Conservation (phyloP, 2,113 vertebrate genomes). For the Orycteropus afer region DNA sequence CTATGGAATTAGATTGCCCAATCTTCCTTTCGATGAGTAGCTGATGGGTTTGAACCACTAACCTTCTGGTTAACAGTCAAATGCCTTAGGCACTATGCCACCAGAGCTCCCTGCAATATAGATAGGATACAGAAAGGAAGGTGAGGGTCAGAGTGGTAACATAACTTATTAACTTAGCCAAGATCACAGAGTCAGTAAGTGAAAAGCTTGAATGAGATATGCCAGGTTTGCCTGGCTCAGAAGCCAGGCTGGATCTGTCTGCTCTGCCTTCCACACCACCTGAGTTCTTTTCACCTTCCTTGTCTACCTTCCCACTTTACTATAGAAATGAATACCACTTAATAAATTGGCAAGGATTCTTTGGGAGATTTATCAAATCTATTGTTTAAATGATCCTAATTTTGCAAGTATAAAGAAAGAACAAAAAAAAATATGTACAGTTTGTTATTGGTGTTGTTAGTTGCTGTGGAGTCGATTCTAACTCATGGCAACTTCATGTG, state of each 20-base stretch:
- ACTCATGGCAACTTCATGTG: background rate
- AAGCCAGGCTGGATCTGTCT: background rate
- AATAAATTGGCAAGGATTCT: background rate
- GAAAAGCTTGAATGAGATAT: accelerated
- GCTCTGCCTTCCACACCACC: background rate
- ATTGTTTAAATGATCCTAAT: background rate
- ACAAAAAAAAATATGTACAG: background rate
- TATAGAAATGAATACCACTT: background rate
- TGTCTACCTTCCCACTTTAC: background rate
- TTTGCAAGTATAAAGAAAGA: background rate
- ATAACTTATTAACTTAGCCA: background rate
- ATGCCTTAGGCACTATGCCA: too few relatives aligned
- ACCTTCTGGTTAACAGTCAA: too few relatives aligned
- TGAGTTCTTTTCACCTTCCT: background rate
- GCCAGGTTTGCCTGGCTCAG: background rate
- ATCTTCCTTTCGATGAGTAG: too few relatives aligned
- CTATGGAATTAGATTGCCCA: too few relatives aligned
- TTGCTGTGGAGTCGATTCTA: background rate
- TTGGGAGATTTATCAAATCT: background rate
- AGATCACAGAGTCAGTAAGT: background rate
- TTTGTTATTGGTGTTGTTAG: background rate
- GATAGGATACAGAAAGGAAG: background rate
- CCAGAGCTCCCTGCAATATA: too few relatives aligned
- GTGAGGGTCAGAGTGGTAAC: background rate
- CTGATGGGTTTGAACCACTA: too few relatives aligned